Conservation (phyloP, 2,888 invertebrate species). For the Lymantria monacha region DNA sequence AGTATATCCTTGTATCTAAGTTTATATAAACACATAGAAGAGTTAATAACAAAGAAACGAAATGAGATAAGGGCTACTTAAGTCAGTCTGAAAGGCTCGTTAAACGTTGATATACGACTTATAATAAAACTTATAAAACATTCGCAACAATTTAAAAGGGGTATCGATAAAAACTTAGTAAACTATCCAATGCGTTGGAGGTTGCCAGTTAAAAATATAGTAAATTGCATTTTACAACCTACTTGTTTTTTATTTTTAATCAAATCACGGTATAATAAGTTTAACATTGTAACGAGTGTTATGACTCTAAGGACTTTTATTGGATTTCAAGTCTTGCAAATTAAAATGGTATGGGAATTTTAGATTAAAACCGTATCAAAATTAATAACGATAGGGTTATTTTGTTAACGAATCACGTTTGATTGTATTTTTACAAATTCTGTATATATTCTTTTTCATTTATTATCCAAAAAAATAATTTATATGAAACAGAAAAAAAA, state of each 20-base stretch:
- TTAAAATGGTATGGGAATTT: not conserved
- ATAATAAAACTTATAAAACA: constrained; percentile 78
- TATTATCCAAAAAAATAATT: no score
- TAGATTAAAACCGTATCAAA: not conserved
- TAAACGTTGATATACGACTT: constrained; percentile 76
- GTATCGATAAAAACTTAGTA: constrained; percentile 73
- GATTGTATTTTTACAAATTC: no score
- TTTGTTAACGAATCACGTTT: no score
- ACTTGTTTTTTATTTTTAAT: constrained; percentile 60
- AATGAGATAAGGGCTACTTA: constrained; percentile 75
- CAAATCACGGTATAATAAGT: constrained; percentile 49
- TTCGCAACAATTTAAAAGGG: constrained; percentile 78
- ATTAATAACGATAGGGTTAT: not conserved
- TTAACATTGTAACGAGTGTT: constrained; percentile 43
- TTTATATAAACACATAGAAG: constrained; percentile 36
- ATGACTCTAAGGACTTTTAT: constrained; percentile 13
- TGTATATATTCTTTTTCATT: no score
- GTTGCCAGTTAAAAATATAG: constrained; percentile 62
- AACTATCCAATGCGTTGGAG: constrained; percentile 63
- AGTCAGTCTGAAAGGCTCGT: constrained; percentile 63
- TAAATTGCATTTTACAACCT: constrained; percentile 71
- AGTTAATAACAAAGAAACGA: constrained; percentile 58
- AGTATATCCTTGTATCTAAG: constrained; percentile 5
- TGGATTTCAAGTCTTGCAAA: constrained; percentile 4
- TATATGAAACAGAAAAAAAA: no score